These are phyloP conservation scores for Diaprepes abbreviatus DNA, from an alignment of 2,888 invertebrate genomes.

Conservation along the genomic window DNA sequence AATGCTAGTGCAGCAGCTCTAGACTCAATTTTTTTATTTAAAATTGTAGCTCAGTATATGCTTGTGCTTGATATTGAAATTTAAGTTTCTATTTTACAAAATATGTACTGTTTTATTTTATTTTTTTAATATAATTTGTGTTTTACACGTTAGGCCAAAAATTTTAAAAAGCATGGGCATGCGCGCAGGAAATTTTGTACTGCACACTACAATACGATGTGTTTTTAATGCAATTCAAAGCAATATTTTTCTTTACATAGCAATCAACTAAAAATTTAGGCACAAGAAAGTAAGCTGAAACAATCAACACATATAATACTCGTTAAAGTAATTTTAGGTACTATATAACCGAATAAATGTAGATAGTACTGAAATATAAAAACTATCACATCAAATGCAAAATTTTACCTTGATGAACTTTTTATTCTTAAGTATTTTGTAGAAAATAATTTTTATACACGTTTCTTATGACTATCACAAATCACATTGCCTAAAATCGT, in stretches of 20 bases:
- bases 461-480: too few species aligned
- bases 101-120: constrained; percentile 6
- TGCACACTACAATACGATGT: constrained; percentile 31
- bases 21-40: constrained; percentile 45
- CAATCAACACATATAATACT: neutral
- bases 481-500: too few species aligned
- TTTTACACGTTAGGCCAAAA: constrained; percentile 28
- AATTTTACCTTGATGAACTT: too few species aligned
- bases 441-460: too few species aligned
- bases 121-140: constrained; percentile 6
- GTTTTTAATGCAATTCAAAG: constrained; percentile 20
- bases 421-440: too few species aligned
- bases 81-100: constrained; percentile 25
- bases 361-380: too few species aligned
- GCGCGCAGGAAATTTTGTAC: constrained; percentile 22
- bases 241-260: too few species aligned
- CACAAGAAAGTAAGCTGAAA: neutral
- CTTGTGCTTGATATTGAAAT: constrained; percentile 41
- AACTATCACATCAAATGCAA: too few species aligned
- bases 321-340: too few species aligned
- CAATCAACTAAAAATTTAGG: neutral
- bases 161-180: constrained; percentile 38
- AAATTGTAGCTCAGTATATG: constrained; percentile 47
- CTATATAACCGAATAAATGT: too few species aligned
- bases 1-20: constrained; percentile 62